phyloP scores from a whole-genome alignment of 2,797 vertebrate genomes.

The Hoplostethus mediterraneus region DNA sequence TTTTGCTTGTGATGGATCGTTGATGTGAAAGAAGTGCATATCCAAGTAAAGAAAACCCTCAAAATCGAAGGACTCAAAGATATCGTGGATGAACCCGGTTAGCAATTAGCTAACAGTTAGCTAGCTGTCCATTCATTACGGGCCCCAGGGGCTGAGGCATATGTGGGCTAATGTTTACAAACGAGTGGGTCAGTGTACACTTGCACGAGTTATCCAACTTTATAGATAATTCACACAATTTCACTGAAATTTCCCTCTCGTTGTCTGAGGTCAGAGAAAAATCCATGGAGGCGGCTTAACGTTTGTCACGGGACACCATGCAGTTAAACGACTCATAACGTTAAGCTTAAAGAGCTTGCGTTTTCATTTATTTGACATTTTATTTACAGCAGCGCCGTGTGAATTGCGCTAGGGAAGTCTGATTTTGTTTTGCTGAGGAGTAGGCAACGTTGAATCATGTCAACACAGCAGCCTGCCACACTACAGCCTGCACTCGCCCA shows the following conservation, averaged over 20 bases:
- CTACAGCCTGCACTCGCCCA: constrained; percentile 12
- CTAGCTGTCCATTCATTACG: constrained; percentile 9
- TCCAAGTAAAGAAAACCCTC: no score
- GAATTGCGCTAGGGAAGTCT: neutral
- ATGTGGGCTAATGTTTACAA: neutral
- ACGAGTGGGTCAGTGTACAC: neutral
- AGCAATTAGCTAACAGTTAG: constrained; percentile 35
- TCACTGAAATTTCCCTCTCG: neutral
- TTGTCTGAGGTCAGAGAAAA: neutral
- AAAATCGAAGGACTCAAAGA: neutral
- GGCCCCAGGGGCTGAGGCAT: neutral
- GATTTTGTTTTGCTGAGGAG: neutral
- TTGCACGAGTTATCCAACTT: rapidly evolving
- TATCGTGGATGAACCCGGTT: neutral
- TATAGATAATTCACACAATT: no score
- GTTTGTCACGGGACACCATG: constrained; percentile 50
- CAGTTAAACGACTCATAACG: no score
- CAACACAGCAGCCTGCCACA: constrained; percentile 37
- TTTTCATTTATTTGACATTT: neutral
- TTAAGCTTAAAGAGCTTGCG: neutral
- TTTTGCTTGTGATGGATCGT: rapidly evolving
- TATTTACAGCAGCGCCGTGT: no score
- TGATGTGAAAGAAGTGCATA: rapidly evolving
- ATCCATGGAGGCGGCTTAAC: constrained; percentile 14
- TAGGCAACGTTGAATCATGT: constrained; percentile 29